Conservation (phyloP, 2,113 vertebrate species). For the Silurus meridionalis region DNA sequence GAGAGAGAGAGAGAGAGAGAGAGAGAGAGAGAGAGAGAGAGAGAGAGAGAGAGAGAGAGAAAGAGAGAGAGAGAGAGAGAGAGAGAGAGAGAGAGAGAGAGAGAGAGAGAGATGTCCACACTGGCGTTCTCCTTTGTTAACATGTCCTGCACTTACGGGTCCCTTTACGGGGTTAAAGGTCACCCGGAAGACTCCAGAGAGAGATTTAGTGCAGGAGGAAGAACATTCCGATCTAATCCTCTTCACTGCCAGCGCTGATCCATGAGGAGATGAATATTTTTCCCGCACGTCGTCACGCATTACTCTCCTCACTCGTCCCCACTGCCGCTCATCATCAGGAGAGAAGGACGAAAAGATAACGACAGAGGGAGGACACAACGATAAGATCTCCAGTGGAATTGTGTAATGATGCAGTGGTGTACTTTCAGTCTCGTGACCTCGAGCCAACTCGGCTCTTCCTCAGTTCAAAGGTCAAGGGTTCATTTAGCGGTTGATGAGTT, state of each 20-base stretch:
- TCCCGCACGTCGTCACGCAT: neutral
- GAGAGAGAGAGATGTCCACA: neutral
- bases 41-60: too few species aligned
- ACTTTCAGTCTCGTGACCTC: constrained; percentile 11
- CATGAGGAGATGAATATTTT: neutral
- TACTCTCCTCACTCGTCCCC: neutral
- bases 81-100: too few species aligned
- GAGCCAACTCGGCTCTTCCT: neutral
- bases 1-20: neutral
- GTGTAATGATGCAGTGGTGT: constrained; percentile 1
- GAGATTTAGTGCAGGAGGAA: neutral
- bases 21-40: too few species aligned
- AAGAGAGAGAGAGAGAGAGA: too few species aligned
- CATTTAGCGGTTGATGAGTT: neutral
- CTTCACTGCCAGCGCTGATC: neutral
- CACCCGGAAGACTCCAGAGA: neutral
- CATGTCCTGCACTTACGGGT: neutral
- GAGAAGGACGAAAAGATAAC: neutral
- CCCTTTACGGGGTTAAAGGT: constrained; percentile 9
- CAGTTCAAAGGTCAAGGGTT: constrained; percentile 27
- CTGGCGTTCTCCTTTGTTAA: neutral
- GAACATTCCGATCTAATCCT: neutral
- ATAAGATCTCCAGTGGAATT: constrained; percentile 25
- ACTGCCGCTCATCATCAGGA: neutral
- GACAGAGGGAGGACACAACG: neutral